phyloP scores from a whole-genome alignment of 2,888 invertebrate genomes.

The Troglohyphantes excavatus region DNA sequence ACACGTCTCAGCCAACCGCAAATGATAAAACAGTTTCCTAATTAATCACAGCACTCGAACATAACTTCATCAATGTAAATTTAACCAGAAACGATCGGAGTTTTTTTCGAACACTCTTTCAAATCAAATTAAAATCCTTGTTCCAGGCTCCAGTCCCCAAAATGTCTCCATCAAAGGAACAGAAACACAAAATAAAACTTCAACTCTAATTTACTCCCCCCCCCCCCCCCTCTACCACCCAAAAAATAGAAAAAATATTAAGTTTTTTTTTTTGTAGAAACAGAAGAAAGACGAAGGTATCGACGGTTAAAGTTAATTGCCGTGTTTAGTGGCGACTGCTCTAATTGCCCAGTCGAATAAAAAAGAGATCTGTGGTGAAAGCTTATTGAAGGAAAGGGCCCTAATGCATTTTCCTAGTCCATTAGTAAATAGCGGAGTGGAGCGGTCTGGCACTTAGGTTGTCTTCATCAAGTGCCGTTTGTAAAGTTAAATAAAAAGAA shows the following conservation, averaged over 20 bases:
- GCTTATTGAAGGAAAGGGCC: constrained; percentile 5
- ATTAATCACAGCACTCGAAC: not conserved
- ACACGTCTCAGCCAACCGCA: too few relatives aligned
- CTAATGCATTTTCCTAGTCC: constrained; percentile 55
- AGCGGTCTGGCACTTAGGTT: constrained; percentile 17
- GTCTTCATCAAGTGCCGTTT: not conserved
- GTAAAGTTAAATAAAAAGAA: not conserved
- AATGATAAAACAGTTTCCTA: not conserved
- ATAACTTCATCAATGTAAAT: not conserved
- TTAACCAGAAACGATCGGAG: not conserved
- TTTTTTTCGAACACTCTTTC: not conserved
- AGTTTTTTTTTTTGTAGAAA: too few relatives aligned
- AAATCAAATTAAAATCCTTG: not conserved
- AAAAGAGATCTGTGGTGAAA: constrained; percentile 36
- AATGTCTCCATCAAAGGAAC: not conserved
- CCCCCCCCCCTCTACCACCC: too few relatives aligned
- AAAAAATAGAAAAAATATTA: too few relatives aligned
- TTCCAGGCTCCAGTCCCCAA: not conserved
- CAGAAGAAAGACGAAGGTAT: constrained; percentile 12
- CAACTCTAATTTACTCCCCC: not conserved
- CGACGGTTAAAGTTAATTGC: constrained; percentile 42
- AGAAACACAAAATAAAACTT: not conserved
- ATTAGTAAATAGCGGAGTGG: constrained; percentile 42
- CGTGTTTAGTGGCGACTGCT: constrained; percentile 35
- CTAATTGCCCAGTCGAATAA: constrained; percentile 29